Percentiles rank a stretch among this genome's conserved stretches.
Evolutionary conservation across 2,888 invertebrate genomes (phyloP).

Genomic region (Toxonevra muliebris): DNA sequence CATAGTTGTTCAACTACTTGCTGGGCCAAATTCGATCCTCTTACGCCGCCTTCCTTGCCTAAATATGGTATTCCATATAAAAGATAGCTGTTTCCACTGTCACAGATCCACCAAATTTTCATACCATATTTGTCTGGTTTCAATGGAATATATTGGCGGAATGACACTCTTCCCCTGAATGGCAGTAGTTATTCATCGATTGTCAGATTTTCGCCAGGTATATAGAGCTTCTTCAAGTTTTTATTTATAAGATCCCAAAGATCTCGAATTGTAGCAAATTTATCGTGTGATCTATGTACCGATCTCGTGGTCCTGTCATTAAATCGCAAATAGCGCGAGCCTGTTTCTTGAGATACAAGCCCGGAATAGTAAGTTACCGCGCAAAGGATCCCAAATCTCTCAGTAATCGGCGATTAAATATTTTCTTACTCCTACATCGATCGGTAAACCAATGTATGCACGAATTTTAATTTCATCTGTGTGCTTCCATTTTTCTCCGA

Average conservation of each 20-base stretch:
- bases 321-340: too few species aligned
- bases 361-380: too few species aligned
- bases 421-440: too few species aligned
- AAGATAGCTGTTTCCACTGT: not conserved
- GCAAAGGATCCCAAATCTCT: too few species aligned
- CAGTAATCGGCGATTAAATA: too few species aligned
- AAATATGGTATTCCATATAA: not conserved
- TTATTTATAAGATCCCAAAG: not conserved
- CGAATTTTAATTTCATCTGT: too few species aligned
- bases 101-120: not conserved
- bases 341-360: too few species aligned
- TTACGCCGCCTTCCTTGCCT: not conserved
- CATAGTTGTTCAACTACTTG: not conserved
- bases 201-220: not conserved
- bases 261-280: too few species aligned
- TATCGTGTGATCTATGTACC: not conserved
- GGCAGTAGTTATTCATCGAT: not conserved
- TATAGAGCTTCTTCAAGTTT: not conserved
- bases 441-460: too few species aligned
- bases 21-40: not conserved
- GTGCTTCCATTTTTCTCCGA: too few species aligned
- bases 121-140: too few species aligned
- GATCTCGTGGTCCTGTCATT: not conserved
- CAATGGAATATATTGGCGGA: too few species aligned
- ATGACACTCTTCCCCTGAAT: not conserved